phyloP scores from a whole-genome alignment of 2,797 vertebrate genomes.

The Bovichtus variegatus region DNA sequence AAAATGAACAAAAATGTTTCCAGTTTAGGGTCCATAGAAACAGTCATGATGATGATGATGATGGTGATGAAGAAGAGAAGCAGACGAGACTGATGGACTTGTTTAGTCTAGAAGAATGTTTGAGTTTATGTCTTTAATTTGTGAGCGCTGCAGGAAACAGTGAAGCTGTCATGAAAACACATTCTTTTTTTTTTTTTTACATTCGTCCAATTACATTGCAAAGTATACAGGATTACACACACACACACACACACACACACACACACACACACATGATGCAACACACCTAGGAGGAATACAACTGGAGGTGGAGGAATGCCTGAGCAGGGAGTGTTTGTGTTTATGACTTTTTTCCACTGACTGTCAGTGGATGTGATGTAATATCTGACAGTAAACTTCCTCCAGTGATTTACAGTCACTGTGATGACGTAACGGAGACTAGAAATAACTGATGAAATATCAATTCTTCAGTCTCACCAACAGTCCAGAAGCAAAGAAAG shows the following conservation, averaged over 20 bases:
- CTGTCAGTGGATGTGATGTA: constrained; percentile 27
- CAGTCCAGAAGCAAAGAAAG: too few species aligned
- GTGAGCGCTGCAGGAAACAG: neutral
- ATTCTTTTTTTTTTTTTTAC: neutral
- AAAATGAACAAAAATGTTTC: too few species aligned
- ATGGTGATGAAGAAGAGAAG: too few species aligned
- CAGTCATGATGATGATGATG: too few species aligned
- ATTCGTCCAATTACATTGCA: neutral
- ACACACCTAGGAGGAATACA: neutral
- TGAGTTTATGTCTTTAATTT: neutral
- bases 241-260: neutral
- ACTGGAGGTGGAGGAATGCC: constrained; percentile 26
- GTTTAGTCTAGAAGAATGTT: neutral
- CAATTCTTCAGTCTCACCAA: neutral
- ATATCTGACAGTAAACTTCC: constrained; percentile 3
- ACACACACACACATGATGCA: constrained; percentile 22
- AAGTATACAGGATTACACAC: neutral
- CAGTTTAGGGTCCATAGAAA: too few species aligned
- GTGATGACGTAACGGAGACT: neutral
- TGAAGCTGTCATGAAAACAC: neutral
- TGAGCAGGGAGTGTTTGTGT: constrained; percentile 8
- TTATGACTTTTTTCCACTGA: constrained; percentile 15
- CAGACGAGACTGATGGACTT: too few species aligned
- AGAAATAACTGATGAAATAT: constrained; percentile 3
- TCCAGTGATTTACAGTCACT: constrained; percentile 2